Evolutionary conservation across 2,888 invertebrate genomes (phyloP), one percentile per base, ranked within the genome.

Genomic region (Drosophila koepferae): DNA sequence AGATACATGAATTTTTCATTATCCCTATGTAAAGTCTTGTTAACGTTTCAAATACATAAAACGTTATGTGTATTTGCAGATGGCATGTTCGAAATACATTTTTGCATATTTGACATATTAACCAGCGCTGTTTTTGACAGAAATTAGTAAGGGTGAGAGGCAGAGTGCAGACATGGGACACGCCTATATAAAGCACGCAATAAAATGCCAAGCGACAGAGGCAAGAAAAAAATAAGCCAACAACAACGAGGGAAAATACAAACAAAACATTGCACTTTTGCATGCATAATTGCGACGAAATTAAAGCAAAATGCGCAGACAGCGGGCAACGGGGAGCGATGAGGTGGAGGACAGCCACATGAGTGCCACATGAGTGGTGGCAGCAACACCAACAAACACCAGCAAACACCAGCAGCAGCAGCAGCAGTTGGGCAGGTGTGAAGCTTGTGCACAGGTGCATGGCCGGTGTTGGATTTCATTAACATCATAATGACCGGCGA

Each of bases 251-350:
- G 6, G 34, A 69, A 74, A 80, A 81, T 71, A 77, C 68, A 77
- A 87, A 86, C 86, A 77, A 87, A 75, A 74, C 78, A 85, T 81
- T 89, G 86, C 79, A 87, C 79, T 89, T 86, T 85, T 85, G 80
- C 89, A 87, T 86, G 86, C 86, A 87, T 86, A 86, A 86, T 86
- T 86, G 88, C 88, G 72, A 73, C 63, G 80, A 86, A 87, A 87
- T 89, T 87, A 89, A 87, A 87, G 77, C 76, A 74, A 87, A 89
- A 86, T 71, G 72, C 65, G 72, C 80, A 80, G 79, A 60, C 67
- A 53, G 40, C 58, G 36, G 48, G 43, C n/a, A 38, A 16, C 38
- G 54, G 38, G 54, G 38, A 38, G 54, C 54, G 20, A 23, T 20
- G 40, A 31, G 41, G 55, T 67, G 81, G 64, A 60, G 69, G 62